phyloP scores from a whole-genome alignment of 2,113 vertebrate genomes.

The Eptatretus burgeri region DNA sequence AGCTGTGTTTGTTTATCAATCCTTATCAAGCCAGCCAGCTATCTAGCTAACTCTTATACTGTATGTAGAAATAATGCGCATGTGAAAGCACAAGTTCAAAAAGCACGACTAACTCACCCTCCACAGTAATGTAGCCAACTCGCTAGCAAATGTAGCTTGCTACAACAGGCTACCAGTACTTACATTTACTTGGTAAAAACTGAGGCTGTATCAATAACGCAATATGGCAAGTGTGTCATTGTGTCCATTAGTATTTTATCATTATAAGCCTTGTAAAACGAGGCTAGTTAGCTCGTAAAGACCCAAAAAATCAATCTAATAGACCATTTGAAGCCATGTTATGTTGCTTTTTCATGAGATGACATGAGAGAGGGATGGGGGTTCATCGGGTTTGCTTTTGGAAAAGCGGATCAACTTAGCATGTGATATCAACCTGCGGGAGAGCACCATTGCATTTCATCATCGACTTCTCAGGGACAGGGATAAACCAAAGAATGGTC shows the following conservation, averaged over 20 bases:
- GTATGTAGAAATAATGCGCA: no score
- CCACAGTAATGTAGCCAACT: background rate
- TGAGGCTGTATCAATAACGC: conserved; percentile 1
- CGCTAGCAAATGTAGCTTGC: no score
- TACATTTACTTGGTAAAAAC: background rate
- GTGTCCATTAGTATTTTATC: no score
- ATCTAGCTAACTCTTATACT: no score
- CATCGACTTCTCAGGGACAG: conserved; percentile 4
- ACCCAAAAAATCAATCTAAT: background rate
- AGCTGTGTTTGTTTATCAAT: no score
- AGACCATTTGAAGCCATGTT: background rate
- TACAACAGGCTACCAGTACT: no score
- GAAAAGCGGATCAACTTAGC: background rate
- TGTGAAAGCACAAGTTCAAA: no score
- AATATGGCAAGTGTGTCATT: background rate
- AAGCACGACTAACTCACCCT: no score
- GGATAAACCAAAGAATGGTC: background rate
- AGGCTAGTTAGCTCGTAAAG: background rate
- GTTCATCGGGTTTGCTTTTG: background rate
- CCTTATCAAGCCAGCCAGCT: no score
- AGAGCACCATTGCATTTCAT: background rate
- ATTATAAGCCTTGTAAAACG: background rate
- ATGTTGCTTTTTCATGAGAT: background rate
- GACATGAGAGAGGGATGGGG: background rate
- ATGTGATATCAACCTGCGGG: background rate